phyloP scores from a whole-genome alignment of 2,888 invertebrate genomes.

The Ophonus ardosiacus region DNA sequence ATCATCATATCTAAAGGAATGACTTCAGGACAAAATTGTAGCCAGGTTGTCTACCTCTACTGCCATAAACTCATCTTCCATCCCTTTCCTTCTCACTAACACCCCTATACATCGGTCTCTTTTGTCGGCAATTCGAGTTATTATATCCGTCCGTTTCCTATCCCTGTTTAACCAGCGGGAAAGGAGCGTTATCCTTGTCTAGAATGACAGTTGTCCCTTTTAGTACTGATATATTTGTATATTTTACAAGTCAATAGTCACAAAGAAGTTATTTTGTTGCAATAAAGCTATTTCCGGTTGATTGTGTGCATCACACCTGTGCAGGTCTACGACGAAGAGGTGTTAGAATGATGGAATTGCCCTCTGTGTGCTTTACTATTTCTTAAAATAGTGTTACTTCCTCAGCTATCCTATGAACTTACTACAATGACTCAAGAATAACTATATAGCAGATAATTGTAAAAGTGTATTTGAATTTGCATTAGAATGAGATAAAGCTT shows the following conservation, averaged over 20 bases:
- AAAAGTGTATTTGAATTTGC: neutral
- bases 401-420: neutral
- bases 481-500: neutral
- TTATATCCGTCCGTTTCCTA: constrained; percentile 36
- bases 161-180: neutral
- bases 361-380: constrained; percentile 45
- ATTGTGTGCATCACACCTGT: constrained; percentile 66
- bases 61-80: constrained; percentile 11
- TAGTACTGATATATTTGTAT: constrained; percentile 59
- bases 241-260: constrained; percentile 63
- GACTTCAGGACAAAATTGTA: constrained; percentile 14
- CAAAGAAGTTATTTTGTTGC: constrained; percentile 67
- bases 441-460: neutral
- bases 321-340: neutral
- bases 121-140: constrained; percentile 38
- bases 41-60: constrained; percentile 41
- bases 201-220: constrained; percentile 52
- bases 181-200: constrained; percentile 7
- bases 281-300: constrained; percentile 68
- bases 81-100: neutral
- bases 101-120: neutral
- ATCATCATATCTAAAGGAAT: constrained; percentile 17
- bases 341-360: constrained; percentile 48
- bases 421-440: neutral
- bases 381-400: constrained; percentile 55